Conservation (phyloP, 2,113 vertebrate genomes). For the Grantiella picta region DNA sequence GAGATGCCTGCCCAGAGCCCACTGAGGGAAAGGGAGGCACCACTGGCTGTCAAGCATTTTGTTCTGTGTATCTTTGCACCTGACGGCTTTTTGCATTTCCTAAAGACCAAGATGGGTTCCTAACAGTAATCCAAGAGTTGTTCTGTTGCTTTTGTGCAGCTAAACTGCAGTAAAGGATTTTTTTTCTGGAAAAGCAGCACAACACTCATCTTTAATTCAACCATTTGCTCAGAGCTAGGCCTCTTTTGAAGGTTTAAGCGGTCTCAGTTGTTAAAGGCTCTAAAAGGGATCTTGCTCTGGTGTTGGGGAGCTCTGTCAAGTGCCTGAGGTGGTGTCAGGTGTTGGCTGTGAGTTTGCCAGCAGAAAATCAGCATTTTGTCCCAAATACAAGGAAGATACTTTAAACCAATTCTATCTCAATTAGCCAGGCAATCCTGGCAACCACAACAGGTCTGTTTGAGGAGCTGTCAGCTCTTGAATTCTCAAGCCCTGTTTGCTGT, state of each 20-base stretch:
- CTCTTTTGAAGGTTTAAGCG: neutral
- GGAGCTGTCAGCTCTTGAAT: neutral
- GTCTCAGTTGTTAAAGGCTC: neutral
- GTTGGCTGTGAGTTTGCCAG: neutral
- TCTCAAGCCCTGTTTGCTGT: neutral
- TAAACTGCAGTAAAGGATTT: neutral
- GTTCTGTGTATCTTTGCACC: neutral
- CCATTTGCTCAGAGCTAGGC: fast-evolving
- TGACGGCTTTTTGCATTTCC: neutral
- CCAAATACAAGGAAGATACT: neutral
- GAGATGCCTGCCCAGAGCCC: neutral
- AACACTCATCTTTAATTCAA: neutral
- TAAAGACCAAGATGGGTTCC: neutral
- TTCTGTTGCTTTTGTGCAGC: neutral
- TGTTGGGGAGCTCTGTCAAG: neutral
- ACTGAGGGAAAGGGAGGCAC: neutral
- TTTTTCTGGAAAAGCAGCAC: neutral
- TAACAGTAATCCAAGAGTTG: neutral
- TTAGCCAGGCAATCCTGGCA: neutral
- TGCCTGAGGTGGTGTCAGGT: neutral
- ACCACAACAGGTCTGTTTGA: neutral
- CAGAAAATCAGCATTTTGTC: neutral
- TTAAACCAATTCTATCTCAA: neutral
- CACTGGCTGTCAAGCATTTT: neutral
- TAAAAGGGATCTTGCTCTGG: neutral